Evolutionary conservation across 2,113 vertebrate species (phyloP).

Genomic region (Psittacara wagleri): DNA sequence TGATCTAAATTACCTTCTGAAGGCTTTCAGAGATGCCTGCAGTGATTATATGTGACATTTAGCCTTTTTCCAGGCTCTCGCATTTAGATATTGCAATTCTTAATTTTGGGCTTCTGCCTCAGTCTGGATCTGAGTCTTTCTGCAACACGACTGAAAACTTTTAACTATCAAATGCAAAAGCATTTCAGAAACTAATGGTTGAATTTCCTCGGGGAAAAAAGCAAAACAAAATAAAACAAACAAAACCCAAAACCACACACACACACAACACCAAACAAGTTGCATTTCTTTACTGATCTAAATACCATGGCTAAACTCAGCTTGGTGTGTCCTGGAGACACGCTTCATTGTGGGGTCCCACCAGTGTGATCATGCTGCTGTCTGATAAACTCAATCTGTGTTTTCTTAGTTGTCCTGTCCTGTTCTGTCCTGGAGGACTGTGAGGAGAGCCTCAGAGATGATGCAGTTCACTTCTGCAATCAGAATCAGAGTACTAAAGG

Average conservation of each 20-base stretch:
- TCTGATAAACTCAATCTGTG: neutral
- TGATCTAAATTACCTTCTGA: neutral
- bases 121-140: neutral
- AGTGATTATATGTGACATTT: neutral
- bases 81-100: neutral
- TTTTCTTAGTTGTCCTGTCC: neutral
- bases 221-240: fast-evolving
- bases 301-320: neutral
- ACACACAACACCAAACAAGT: neutral
- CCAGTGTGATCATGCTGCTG: neutral
- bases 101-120: neutral
- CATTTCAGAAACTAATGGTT: neutral
- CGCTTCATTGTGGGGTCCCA: neutral
- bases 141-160: neutral
- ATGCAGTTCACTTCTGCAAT: neutral
- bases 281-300: neutral
- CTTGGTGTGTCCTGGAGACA: neutral
- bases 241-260: neutral
- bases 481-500: neutral
- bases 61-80: neutral
- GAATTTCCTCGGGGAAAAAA: neutral
- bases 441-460: neutral
- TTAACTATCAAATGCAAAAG: neutral
- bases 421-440: neutral
- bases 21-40: neutral